Base-by-base conservation (phyloP, 2,888 invertebrate genomes). In the Drosophila tanythrix region DNA sequence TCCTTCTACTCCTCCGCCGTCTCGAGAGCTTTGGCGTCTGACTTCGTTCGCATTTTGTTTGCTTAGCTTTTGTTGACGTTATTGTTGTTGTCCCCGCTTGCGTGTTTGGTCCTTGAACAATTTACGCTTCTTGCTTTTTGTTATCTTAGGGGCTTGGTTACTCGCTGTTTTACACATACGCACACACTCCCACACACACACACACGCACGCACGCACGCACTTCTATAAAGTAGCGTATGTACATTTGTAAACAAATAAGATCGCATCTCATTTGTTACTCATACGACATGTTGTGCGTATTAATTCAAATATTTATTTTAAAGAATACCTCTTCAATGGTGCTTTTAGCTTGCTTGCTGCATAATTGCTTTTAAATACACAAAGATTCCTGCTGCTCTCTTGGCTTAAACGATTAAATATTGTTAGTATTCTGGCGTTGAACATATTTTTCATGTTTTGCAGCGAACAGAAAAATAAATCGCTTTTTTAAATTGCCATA, bases 31-130 rank as follows among this genome's bases (percentile, higher is more conserved):
- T 8, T 7, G 62, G 38, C n/a, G 33, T 58, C 50, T 53, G 50
- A 40, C 35, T 64, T 18, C n/a, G 18, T 57, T 52, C 18, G 25
- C 33, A 61, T 40, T 79, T 70, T 74, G 75, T 82, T 84, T 77
- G 77, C 57, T 70, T 70, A 69, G 64, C 70, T 70, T 77, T 72
- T 71, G 55, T 65, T 72, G 56, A 68, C 50, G 60, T 65, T 72
- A 50, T 40, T 67, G 48, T 67, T 65, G 21, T 21, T 21, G 33
- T 33, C 33, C 33, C 13, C 48, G 40, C 33, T n/a, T 63, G 59
- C 27, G 36, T 46, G 60, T 56, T 57, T 66, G 55, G 27, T 51
- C 52, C 72, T 69, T 50, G 62, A 58, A 38, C 55, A 59, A n/a
- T 57, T 35, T n/a, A 62, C 29, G 46, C 51, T 60, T 52, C 10